Conservation (phyloP, 2,888 invertebrate species). For the Drosophila planitibia region DNA sequence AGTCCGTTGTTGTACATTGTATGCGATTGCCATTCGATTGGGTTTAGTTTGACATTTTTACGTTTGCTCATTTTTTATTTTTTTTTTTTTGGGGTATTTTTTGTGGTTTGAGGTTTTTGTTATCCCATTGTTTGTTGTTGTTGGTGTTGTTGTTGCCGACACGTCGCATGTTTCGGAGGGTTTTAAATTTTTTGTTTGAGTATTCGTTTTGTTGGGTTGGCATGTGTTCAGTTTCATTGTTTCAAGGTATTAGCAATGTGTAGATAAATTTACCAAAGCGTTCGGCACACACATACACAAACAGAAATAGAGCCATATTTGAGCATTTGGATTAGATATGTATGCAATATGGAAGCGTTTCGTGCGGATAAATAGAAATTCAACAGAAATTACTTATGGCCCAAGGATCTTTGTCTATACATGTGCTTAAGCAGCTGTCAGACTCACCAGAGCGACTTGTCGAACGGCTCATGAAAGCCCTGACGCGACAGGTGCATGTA, state of each 20-base stretch:
- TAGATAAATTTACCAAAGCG: conserved; percentile 69
- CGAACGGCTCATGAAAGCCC: conserved; percentile 85
- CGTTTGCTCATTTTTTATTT: conserved; percentile 20
- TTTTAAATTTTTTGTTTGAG: conserved; percentile 34
- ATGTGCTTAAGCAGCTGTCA: neutral
- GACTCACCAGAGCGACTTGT: conserved; percentile 85
- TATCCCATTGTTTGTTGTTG: conserved; percentile 30
- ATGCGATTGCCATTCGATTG: conserved; percentile 68
- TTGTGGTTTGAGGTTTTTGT: conserved; percentile 41
- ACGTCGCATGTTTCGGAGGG: conserved; percentile 43
- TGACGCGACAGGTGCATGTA: conserved; percentile 85
- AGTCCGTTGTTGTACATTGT: conserved; percentile 23
- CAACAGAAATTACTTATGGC: conserved; percentile 55
- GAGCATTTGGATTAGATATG: conserved; percentile 75
- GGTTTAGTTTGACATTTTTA: conserved; percentile 69
- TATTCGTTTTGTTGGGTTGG: conserved; percentile 26
- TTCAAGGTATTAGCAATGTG: conserved; percentile 73
- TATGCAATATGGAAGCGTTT: conserved; percentile 57
- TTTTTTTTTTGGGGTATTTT: conserved; percentile 1
- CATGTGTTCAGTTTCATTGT: conserved; percentile 65
- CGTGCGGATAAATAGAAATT: conserved; percentile 50
- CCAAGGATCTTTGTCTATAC: neutral
- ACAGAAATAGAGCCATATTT: conserved; percentile 66
- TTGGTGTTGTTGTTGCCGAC: conserved; percentile 21
- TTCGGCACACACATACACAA: conserved; percentile 17